Evolutionary conservation across 2,113 vertebrate genomes (phyloP).

Genomic region (Hymenochirus boettgeri): DNA sequence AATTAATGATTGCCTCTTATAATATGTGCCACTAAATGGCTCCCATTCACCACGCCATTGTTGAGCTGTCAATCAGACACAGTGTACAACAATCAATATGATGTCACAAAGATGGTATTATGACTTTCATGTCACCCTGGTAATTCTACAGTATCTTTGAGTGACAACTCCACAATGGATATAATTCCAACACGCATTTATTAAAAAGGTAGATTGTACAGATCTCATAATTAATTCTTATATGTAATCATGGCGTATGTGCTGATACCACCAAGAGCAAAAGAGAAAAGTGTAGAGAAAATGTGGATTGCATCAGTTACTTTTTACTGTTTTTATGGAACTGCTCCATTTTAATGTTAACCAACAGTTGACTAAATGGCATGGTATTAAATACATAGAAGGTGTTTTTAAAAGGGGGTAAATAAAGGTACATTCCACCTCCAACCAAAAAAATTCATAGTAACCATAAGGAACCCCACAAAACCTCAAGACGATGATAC

Average conservation of each 20-base stretch:
- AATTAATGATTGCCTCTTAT: conserved; percentile 38
- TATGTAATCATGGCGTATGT: conserved; percentile 33
- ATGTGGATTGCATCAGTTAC: not conserved
- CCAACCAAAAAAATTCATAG: too few relatives aligned
- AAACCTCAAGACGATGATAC: too few relatives aligned
- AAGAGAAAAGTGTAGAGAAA: conserved; percentile 5
- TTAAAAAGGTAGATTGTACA: conserved; percentile 33
- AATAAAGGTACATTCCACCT: too few relatives aligned
- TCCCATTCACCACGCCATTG: conserved; percentile 35
- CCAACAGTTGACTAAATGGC: not conserved
- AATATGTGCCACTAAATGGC: conserved; percentile 33
- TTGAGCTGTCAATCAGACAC: conserved; percentile 34
- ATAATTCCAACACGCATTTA: conserved; percentile 33
- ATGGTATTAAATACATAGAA: too few relatives aligned
- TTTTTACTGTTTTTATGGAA: not conserved
- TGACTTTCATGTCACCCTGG: conserved; percentile 38
- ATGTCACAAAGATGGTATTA: conserved; percentile 40
- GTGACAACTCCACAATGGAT: conserved; percentile 33
- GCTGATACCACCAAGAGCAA: conserved; percentile 8
- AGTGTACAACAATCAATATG: conserved; percentile 34
- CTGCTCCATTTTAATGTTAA: too few relatives aligned
- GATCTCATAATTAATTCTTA: conserved; percentile 37
- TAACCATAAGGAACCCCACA: too few relatives aligned
- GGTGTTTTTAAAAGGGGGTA: too few relatives aligned
- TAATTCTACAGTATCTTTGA: conserved; percentile 35